Base-by-base conservation (phyloP, 2,888 invertebrate genomes). In the Nemotelus pantherinus region DNA sequence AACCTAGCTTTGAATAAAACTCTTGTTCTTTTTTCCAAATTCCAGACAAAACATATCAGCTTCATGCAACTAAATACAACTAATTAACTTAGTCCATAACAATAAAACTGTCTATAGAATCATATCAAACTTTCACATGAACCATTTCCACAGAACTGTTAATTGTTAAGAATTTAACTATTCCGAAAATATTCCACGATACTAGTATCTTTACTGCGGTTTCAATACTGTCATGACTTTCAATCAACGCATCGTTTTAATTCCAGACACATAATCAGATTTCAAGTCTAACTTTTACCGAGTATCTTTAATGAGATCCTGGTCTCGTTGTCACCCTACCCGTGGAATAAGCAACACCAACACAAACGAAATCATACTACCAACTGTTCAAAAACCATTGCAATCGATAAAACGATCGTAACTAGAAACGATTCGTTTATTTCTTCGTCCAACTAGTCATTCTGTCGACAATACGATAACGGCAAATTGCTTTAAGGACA, bases 401-500 rank as follows among this genome's bases (percentile, higher is more conserved):
- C 25, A 41, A 70, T 50, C 47, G 7, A 41, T n/a, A 41, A 68
- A 50, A 53, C 10, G 71, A 43, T 53, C 41, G 53, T 41, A 53
- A 70, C 68, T 43, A 44, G 64, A 64, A 25, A 25, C 25, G 25
- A 25, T 25, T 25, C 25, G 25, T 10, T 25, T 10, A 4, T 25
- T 63, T 41, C 63, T 63, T 5, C 57, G 25, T 3, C 44, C 60
- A 25, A 25, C 25, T 25, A 25, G 25, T 25, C 72, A 47, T 72
- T 72, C 50, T 47, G 47, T 76, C 43, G 72, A 47, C 63, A 74
- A 71, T 75, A 65, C 63, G 67, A 65, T 65, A 77, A 79, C 75
- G 68, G 67, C 77, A 74, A 79, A 72, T 25, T 79, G 72, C 78
- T 77, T 79, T 77, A 79, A 79, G 75, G 77, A 77, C 79, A 77